These are phyloP conservation scores for Antitype chi DNA, from an alignment of 2,888 invertebrate genomes.

Conservation along the genomic window DNA sequence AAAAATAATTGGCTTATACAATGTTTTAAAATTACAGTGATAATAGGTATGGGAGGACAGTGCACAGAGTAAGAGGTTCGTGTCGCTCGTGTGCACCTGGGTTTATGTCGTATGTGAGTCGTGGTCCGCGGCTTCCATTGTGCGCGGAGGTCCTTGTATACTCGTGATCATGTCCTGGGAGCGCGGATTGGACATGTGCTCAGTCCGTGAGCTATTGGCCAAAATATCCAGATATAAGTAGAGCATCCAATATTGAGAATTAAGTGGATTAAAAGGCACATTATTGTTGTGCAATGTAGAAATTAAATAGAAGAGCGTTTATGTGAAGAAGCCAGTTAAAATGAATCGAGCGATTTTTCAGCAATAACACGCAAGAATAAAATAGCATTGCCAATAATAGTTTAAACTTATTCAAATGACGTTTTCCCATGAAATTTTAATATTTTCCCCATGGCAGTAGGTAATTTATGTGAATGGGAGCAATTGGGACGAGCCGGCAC, in stretches of 20 bases:
- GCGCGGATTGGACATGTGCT: slow-evolving; percentile 1
- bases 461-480: slow-evolving; percentile 58
- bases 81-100: neutral
- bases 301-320: neutral
- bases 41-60: too few relatives aligned
- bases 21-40: too few relatives aligned
- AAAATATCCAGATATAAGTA: slow-evolving; percentile 15
- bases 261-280: neutral
- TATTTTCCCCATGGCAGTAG: slow-evolving; percentile 34
- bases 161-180: slow-evolving; percentile 39
- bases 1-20: too few relatives aligned
- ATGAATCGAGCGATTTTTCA: slow-evolving; percentile 2
- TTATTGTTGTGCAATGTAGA: slow-evolving; percentile 2
- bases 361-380: slow-evolving; percentile 14
- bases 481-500: slow-evolving; percentile 67
- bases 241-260: neutral
- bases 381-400: slow-evolving; percentile 36
- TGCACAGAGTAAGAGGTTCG: neutral
- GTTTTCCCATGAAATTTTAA: slow-evolving; percentile 53
- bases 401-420: slow-evolving; percentile 43
- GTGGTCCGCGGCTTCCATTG: slow-evolving; percentile 31
- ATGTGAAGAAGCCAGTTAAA: slow-evolving; percentile 1
- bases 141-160: slow-evolving; percentile 3
- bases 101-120: slow-evolving; percentile 10
- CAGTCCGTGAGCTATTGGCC: slow-evolving; percentile 15